Evolutionary conservation across 2,888 invertebrate species (phyloP), one percentile per base, ranked within the genome.

Genomic region (Drosophila differens): DNA sequence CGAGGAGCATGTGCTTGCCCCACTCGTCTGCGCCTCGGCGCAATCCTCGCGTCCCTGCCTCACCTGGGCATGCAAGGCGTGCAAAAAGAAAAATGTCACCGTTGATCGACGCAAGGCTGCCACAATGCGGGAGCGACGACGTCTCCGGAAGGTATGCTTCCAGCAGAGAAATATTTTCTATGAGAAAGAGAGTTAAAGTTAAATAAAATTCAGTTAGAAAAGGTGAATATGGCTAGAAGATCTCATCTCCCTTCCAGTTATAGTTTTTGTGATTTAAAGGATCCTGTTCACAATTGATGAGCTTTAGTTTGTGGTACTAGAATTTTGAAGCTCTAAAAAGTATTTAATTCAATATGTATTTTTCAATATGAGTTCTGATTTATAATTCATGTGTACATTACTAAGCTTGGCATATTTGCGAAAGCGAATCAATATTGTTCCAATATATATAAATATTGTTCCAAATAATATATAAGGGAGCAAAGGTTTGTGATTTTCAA

Each of bases 21-120:
- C 95, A 72, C 82, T 94, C 84, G 89, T 93, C 82, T 93, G 95
- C 92, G 92, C 94, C 86, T 90, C 93, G 72, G 92, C 93, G 6
- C 93, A 92, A 75, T 91, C 91, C 33, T 92, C 91, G 3, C 95
- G 97, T 74, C 95, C 97, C 74, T 99, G 99, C 91, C 94, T 99
- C 49, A 95, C 98, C 16, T 99, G 99, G 99, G 99, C 99, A 3
- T 99, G 99, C 93, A 99, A 99, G 92, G 98, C 98, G 0, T 99
- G 99, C 94, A 99, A 99, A 94, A 96, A 98, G 94, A 98, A 99
- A 94, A 98, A 97, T 22, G 98, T 98, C 53, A 97, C 98, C 0
- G 97, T 99, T 12, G 99, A 99, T 94, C 95, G 99, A 64, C 95
- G 99, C 91, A 99, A 99, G 95, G 99, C 99, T 9, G 99, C 99